Evolutionary conservation across 2,888 invertebrate species (phyloP).

Genomic region (Rhingia campestris): DNA sequence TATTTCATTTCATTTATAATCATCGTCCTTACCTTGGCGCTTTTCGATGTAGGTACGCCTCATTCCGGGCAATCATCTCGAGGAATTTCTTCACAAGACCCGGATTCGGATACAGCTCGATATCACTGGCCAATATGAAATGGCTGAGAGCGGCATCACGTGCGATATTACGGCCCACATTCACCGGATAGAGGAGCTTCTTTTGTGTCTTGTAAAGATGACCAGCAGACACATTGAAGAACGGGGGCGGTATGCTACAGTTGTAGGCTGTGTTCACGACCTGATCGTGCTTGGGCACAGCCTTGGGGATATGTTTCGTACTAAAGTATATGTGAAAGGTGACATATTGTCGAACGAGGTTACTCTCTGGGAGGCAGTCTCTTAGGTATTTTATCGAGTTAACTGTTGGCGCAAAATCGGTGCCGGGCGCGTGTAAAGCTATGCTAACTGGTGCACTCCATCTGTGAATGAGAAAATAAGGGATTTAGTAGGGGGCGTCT

Average conservation of each 20-base stretch:
- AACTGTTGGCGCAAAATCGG: constrained; percentile 90
- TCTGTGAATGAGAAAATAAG: constrained; percentile 79
- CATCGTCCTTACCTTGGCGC: constrained; percentile 83
- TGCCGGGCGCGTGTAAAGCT: constrained; percentile 93
- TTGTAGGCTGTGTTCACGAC: constrained; percentile 87
- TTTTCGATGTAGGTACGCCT: constrained; percentile 85
- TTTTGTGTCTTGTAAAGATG: constrained; percentile 91
- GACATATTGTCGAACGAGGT: constrained; percentile 89
- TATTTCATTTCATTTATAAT: constrained; percentile 1
- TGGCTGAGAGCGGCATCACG: constrained; percentile 91
- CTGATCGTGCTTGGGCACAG: constrained; percentile 86
- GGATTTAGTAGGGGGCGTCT: not conserved
- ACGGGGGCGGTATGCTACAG: constrained; percentile 89
- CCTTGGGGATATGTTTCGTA: constrained; percentile 91
- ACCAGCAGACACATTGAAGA: constrained; percentile 86
- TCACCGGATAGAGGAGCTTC: constrained; percentile 93
- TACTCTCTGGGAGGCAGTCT: constrained; percentile 87
- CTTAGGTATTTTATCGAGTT: constrained; percentile 91
- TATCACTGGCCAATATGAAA: constrained; percentile 93
- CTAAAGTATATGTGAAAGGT: constrained; percentile 96
- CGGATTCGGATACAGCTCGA: constrained; percentile 95
- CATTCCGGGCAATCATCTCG: constrained; percentile 91
- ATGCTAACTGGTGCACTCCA: constrained; percentile 95
- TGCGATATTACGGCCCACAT: constrained; percentile 95
- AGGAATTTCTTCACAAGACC: constrained; percentile 91